A percentile compares a stretch with the other conserved stretches of the same genome.
phyloP scores from a whole-genome alignment of 2,888 invertebrate genomes.

The Catocala sponsa region DNA sequence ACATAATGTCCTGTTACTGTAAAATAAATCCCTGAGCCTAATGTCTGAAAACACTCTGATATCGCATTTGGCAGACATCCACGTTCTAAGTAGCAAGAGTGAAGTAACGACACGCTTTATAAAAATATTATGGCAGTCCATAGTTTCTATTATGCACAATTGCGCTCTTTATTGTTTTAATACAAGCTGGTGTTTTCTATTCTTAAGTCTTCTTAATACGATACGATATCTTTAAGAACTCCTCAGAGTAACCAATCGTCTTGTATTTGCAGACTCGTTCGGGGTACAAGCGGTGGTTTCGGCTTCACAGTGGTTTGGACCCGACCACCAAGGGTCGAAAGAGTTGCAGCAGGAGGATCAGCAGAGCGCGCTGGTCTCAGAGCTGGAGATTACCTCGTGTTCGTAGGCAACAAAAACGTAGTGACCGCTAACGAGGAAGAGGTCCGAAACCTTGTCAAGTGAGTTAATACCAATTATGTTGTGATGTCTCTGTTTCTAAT shows the following conservation, averaged over 20 bases:
- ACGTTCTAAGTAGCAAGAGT: not conserved
- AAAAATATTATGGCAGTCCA: not conserved
- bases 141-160: not conserved
- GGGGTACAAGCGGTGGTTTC: constrained; percentile 90
- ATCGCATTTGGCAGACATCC: constrained; percentile 1
- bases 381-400: constrained; percentile 96
- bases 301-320: constrained; percentile 97
- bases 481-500: too few species aligned
- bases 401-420: constrained; percentile 95
- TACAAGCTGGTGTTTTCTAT: too few species aligned
- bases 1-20: not conserved
- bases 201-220: too few species aligned
- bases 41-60: not conserved
- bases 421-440: constrained; percentile 93
- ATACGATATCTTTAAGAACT: too few species aligned
- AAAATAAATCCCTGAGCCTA: not conserved
- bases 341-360: constrained; percentile 93
- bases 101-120: not conserved
- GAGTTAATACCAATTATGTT: constrained; percentile 63
- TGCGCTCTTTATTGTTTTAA: not conserved
- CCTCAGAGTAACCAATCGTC: not conserved
- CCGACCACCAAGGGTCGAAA: constrained; percentile 94
- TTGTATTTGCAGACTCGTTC: constrained; percentile 65
- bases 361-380: constrained; percentile 94
- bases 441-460: constrained; percentile 90